Percentiles rank a stretch among this genome's conserved stretches.
phyloP scores from a whole-genome alignment of 1,140 invertebrate genomes.

The Dermatophagoides farinae region DNA sequence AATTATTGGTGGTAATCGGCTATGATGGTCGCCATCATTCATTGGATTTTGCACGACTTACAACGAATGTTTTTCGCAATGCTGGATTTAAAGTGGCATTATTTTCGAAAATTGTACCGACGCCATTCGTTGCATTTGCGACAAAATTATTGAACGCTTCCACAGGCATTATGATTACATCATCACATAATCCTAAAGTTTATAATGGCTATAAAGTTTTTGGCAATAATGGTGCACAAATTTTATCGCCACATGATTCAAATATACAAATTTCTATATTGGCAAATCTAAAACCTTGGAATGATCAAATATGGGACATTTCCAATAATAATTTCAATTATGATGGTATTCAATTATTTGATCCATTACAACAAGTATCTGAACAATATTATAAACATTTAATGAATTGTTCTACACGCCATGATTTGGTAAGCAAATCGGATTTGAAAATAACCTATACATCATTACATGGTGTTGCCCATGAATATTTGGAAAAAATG shows the following conservation, averaged over 20 bases:
- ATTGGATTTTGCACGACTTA: slow-evolving; percentile 72
- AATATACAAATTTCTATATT: slow-evolving; percentile 58
- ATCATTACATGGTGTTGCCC: slow-evolving; percentile 93
- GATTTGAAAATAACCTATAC: slow-evolving; percentile 47
- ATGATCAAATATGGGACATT: slow-evolving; percentile 18
- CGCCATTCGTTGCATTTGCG: slow-evolving; percentile 74
- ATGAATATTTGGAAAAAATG: slow-evolving; percentile 49
- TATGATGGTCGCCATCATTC: slow-evolving; percentile 90
- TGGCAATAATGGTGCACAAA: slow-evolving; percentile 83
- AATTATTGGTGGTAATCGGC: slow-evolving; percentile 53
- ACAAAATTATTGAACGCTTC: slow-evolving; percentile 45
- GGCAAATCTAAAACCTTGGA: slow-evolving; percentile 47
- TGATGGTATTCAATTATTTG: slow-evolving; percentile 23
- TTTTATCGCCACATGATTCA: slow-evolving; percentile 74
- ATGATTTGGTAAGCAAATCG: slow-evolving; percentile 20
- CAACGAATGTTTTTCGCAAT: slow-evolving; percentile 58
- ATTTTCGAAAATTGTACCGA: slow-evolving; percentile 60
- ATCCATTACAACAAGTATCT: slow-evolving; percentile 33
- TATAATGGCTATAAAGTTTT: slow-evolving; percentile 99
- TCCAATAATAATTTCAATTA: slow-evolving; percentile 40
- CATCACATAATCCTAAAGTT: slow-evolving; percentile 95
- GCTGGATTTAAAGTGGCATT: slow-evolving; percentile 58
- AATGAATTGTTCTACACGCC: slow-evolving; percentile 14
- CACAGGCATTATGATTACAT: slow-evolving; percentile 79
- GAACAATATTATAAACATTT: slow-evolving; percentile 18